Percentiles rank a stretch among this genome's conserved stretches.
phyloP scores from a whole-genome alignment of 2,888 invertebrate genomes.

The Stenotaenia linearis region DNA sequence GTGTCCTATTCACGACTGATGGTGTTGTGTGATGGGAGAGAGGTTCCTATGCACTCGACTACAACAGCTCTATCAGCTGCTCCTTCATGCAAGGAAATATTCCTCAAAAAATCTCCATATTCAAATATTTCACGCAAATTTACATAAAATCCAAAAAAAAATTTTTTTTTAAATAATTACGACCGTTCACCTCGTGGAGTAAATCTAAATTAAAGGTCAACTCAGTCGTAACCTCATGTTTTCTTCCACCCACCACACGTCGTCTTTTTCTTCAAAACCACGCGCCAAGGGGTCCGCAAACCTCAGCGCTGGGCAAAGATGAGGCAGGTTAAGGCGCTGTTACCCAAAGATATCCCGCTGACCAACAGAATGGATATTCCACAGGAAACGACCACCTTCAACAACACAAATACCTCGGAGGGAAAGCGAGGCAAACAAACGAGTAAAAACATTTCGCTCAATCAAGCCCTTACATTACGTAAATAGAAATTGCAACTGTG shows the following conservation, averaged over 20 bases:
- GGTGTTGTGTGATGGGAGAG: not conserved
- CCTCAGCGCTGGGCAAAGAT: not conserved
- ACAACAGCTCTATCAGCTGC: not conserved
- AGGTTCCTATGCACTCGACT: not conserved
- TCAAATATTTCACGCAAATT: too few species aligned
- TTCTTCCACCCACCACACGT: not conserved
- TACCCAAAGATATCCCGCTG: not conserved
- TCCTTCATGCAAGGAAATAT: not conserved
- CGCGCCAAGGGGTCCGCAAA: not conserved
- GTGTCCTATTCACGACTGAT: not conserved
- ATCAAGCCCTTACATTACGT: not conserved
- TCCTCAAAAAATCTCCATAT: not conserved
- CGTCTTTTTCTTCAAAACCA: not conserved
- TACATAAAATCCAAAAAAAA: too few species aligned
- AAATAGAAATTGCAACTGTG: not conserved
- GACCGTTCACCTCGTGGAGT: not conserved
- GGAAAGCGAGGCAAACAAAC: not conserved
- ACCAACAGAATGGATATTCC: not conserved
- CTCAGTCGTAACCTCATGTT: not conserved
- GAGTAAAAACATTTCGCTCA: not conserved
- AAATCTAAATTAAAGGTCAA: not conserved
- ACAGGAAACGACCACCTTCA: not conserved
- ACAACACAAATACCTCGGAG: not conserved
- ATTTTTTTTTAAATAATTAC: not conserved
- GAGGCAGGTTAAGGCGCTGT: not conserved